Evolutionary conservation across 2,113 vertebrate species (phyloP).

Genomic region (Chroicocephalus ridibundus): DNA sequence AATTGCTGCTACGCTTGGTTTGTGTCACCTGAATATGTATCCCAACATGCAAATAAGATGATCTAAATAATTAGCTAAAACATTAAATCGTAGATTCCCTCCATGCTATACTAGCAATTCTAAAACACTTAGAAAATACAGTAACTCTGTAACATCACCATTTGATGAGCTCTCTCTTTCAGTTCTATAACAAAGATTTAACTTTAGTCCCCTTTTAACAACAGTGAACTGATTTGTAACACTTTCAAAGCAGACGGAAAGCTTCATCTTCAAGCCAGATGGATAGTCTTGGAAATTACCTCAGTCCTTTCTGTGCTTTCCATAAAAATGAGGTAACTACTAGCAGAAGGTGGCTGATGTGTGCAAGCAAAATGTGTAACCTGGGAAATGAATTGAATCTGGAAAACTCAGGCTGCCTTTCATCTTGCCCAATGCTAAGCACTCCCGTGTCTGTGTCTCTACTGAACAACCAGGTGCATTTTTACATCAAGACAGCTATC

Average conservation of each 20-base stretch:
- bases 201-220: neutral
- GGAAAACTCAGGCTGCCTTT: neutral
- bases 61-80: neutral
- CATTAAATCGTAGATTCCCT: neutral
- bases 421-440: neutral
- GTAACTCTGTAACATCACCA: neutral
- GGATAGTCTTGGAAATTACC: neutral
- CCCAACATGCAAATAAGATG: neutral
- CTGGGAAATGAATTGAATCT: neutral
- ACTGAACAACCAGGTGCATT: neutral
- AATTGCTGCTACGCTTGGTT: neutral
- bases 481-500: neutral
- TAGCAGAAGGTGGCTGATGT: neutral
- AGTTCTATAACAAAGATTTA: neutral
- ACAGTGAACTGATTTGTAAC: neutral
- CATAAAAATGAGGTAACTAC: conserved; percentile 38
- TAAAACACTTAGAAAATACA: neutral
- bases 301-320: conserved; percentile 7
- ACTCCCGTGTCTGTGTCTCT: neutral
- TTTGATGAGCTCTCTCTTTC: neutral
- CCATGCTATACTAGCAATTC: neutral
- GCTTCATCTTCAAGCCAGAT: conserved; percentile 20
- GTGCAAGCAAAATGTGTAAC: neutral
- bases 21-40: neutral
- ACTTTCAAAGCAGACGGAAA: conserved; percentile 13